phyloP scores from a whole-genome alignment of 92 coral and sea anemone genomes.

The Zoanthus gigantus region DNA sequence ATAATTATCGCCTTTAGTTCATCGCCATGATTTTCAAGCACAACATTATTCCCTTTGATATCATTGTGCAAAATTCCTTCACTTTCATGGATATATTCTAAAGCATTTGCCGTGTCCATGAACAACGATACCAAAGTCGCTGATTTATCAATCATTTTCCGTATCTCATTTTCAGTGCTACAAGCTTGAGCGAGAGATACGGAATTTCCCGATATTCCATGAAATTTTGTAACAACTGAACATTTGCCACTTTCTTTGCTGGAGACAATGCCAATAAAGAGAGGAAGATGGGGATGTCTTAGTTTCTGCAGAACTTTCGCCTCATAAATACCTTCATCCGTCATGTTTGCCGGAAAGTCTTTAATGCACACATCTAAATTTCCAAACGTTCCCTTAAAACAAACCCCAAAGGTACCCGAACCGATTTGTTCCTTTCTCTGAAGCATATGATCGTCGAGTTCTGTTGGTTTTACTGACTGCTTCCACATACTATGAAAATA shows the following conservation, averaged over 20 bases:
- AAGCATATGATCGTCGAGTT: background rate
- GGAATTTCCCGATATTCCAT: background rate
- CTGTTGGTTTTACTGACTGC: background rate
- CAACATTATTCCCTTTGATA: slow-evolving; percentile 6
- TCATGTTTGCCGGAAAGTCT: too few relatives aligned
- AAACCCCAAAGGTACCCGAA: slow-evolving; percentile 17
- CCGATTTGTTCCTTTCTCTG: background rate
- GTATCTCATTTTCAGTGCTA: background rate
- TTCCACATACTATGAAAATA: slow-evolving; percentile 13
- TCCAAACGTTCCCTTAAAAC: slow-evolving; percentile 10
- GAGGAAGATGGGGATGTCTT: too few relatives aligned
- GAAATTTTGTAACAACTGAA: background rate
- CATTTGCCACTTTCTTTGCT: too few relatives aligned
- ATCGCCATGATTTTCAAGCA: background rate
- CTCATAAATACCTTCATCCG: too few relatives aligned
- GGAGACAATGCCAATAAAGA: too few relatives aligned
- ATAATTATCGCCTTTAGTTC: background rate
- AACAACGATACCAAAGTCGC: background rate
- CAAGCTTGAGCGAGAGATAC: background rate
- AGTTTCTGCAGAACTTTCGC: too few relatives aligned
- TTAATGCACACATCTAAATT: background rate
- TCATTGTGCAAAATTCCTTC: slow-evolving; percentile 6
- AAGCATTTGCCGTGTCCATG: background rate
- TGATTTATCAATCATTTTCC: background rate
- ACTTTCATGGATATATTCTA: background rate